Percentiles rank a stretch among this genome's conserved stretches.
phyloP scores from a whole-genome alignment of 2,797 vertebrate species.

The Hephaestus fuliginosus region DNA sequence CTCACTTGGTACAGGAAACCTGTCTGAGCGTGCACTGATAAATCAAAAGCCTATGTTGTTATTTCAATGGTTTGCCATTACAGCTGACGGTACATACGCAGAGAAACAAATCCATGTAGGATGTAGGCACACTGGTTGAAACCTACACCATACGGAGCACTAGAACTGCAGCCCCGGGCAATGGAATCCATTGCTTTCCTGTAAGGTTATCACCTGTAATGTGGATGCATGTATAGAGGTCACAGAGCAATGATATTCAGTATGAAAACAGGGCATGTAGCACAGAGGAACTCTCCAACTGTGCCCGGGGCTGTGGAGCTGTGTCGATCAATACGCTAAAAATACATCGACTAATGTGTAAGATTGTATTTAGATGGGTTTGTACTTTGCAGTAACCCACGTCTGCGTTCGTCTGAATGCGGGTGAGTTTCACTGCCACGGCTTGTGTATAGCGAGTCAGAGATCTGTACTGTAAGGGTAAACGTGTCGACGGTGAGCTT shows the following conservation, averaged over 20 bases:
- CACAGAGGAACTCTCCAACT: constrained; percentile 51
- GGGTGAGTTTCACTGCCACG: constrained; percentile 5
- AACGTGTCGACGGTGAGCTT: constrained; percentile 38
- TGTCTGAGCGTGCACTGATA: constrained; percentile 18
- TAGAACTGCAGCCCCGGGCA: constrained; percentile 34
- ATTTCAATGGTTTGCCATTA: constrained; percentile 27
- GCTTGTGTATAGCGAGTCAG: constrained; percentile 6
- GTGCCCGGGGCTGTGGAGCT: constrained; percentile 61
- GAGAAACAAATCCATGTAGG: constrained; percentile 37
- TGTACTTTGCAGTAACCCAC: constrained; percentile 3
- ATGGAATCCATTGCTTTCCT: constrained; percentile 41
- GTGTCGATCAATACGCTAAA: constrained; percentile 82
- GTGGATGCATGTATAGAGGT: constrained; percentile 53
- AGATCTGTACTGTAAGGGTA: constrained; percentile 2
- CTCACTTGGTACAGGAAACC: constrained; percentile 1
- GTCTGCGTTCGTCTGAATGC: background rate
- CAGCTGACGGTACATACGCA: constrained; percentile 37
- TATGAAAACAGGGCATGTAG: constrained; percentile 68
- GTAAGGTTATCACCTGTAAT: constrained; percentile 55
- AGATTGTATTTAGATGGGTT: constrained; percentile 49
- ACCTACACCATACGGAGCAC: constrained; percentile 33
- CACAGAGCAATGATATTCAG: constrained; percentile 51
- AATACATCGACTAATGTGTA: constrained; percentile 71
- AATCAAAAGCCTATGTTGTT: constrained; percentile 2
- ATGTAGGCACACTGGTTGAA: constrained; percentile 24